Evolutionary conservation across 2,113 vertebrate species (phyloP).

Genomic region (Brevimyrus niger): DNA sequence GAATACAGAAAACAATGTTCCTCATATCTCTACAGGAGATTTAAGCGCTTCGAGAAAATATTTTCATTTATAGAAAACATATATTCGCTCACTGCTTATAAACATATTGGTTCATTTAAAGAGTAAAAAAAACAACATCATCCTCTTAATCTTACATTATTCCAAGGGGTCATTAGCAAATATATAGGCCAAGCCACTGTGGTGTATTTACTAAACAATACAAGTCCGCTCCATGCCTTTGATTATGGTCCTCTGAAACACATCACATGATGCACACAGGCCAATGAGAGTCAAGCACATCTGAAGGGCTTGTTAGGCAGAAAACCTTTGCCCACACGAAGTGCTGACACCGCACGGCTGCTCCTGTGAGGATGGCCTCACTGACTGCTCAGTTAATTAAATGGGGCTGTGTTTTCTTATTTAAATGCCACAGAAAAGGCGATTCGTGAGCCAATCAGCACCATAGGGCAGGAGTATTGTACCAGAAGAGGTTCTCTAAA

Average conservation of each 20-base stretch:
- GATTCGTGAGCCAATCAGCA: background rate
- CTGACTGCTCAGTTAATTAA: conserved; percentile 11
- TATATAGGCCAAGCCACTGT: background rate
- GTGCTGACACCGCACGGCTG: background rate
- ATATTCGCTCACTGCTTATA: background rate
- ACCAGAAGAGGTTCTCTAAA: background rate
- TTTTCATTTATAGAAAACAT: background rate
- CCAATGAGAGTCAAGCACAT: background rate
- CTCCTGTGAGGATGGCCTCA: background rate
- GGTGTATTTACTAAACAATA: background rate
- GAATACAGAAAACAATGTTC: background rate
- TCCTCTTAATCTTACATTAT: background rate
- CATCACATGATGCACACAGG: background rate
- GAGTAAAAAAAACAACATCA: background rate
- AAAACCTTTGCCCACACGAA: background rate
- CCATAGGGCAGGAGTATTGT: background rate
- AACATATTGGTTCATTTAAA: background rate
- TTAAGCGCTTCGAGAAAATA: background rate
- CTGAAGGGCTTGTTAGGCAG: conserved; percentile 3
- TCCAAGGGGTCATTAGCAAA: background rate
- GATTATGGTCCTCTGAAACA: background rate
- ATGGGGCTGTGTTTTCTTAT: conserved; percentile 2
- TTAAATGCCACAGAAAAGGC: conserved; percentile 1
- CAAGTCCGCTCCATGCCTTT: background rate
- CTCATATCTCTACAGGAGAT: background rate